Evolutionary conservation across 2,113 vertebrate species (phyloP), one percentile per base, ranked within the genome.

Genomic region (Peromyscus californicus): DNA sequence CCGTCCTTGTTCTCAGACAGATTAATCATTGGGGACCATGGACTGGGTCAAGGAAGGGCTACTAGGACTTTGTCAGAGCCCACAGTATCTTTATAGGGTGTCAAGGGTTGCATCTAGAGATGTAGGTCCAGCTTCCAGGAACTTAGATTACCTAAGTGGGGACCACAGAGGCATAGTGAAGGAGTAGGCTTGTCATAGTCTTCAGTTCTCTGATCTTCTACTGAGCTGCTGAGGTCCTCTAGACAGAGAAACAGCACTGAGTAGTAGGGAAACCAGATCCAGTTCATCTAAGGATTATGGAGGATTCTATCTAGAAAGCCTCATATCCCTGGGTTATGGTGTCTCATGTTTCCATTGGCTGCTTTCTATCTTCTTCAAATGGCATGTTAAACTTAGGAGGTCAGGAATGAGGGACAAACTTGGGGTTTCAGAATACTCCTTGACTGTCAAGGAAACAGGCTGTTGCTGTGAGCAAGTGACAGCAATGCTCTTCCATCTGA

Each of bases 21-120:
- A n/a, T 22, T 3, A 4, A 36, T 11, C 5, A 16, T 6, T 13
- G 8, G 9, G 0, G 1, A 2, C 22, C 29, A 42, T 39, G 17
- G 72, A 7, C 15, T 6, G 11, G 8, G 24, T 76, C 75, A 72
- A 57, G 48, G 22, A 2, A 42, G 24, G 36, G 59, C 0, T 15
- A 59, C 36, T 76, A 12, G 4, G 42, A 16, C 5, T 42, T 54
- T 29, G 29, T 39, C 39, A 51, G 4, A 48, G 3, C 54, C 42
- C 7, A 13, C 0, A 17, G 24, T 67, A 67, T 78, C 48, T 17
- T 54, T n/a, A 63, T 4, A 6, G n/a, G 59, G 39, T 31, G 3
- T 12, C 7, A 3, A 19, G 33, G 4, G 36, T 36, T 13, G 33
- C 0, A n/a, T 6, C 5, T 16, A 31, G 33, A 57, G 7, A 9